Base-by-base conservation (phyloP, 2,797 vertebrate species). In the Podarcis lilfordi region DNA sequence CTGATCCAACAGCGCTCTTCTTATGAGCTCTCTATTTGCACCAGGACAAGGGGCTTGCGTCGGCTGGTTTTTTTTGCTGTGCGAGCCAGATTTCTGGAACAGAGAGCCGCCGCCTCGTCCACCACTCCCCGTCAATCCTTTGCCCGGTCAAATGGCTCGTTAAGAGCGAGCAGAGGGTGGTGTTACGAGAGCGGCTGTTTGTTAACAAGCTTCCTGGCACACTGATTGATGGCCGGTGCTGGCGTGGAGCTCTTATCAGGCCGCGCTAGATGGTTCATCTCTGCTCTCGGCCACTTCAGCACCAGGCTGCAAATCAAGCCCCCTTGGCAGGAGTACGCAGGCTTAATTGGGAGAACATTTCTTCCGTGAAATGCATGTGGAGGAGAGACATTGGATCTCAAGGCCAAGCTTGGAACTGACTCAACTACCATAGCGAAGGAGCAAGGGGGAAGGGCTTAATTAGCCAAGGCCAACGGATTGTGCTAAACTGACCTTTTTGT, bases 341-440 rank as follows among this genome's bases (percentile, higher is more conserved):
- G 71, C 89, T 90, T 94, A 92, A 92, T 93, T 91, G 87, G 91
- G 74, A 91, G 85, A 91, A 77, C 84, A n/a, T 91, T 90, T 85
- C 88, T 88, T 8, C 84, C 21, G 3, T 40, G 75, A 13, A 85
- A 80, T 50, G 32, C 19, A 83, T 29, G 50, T 55, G 50, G 85
- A 64, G 27, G 89, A 92, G 80, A 78, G 68, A 84, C 32, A 80
- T 13, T 4, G 85, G 78, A 66, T 35, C 55, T 37, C 40, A 43
- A 1, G 11, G 1, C 35, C 80, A 81, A 77, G n/a, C 69, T 8
- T 29, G 79, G 89, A 90, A 50, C 0, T 37, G 87, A 86, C 71
- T 29, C 61, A 50, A 90, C n/a, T 86, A n/a, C 23, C 5, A 27
- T 74, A 72, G 71, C 71, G 3, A 61, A 82, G 78, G 8, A 45